These are phyloP conservation scores for Lasioglossum lativentre DNA, from an alignment of 2,888 invertebrate genomes.

Conservation along the genomic window DNA sequence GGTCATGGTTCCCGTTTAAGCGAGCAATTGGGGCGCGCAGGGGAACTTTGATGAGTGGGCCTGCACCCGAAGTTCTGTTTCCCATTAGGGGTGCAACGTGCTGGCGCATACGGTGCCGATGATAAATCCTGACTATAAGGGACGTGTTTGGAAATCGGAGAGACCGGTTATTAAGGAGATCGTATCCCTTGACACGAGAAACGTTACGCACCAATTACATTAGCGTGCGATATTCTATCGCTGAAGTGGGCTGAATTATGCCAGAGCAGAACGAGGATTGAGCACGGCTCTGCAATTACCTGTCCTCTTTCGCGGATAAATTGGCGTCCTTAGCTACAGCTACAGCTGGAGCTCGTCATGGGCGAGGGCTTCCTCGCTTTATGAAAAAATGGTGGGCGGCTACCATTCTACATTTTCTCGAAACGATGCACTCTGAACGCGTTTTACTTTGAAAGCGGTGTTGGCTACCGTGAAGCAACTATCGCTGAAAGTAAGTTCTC, in stretches of 20 bases:
- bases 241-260: constrained; percentile 42
- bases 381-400: not conserved
- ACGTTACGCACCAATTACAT: constrained; percentile 65
- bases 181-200: constrained; percentile 52
- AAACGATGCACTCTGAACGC: not conserved
- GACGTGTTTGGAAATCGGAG: constrained; percentile 49
- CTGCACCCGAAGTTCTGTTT: constrained; percentile 10
- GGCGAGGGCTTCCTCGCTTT: not conserved
- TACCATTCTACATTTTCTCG: not conserved
- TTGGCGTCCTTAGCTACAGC: not conserved
- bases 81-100: constrained; percentile 7
- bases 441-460: not conserved
- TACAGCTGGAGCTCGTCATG: not conserved
- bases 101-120: constrained; percentile 14
- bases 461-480: not conserved
- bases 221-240: constrained; percentile 34
- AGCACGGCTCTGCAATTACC: not conserved
- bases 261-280: constrained; percentile 22
- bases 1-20: not conserved
- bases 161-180: constrained; percentile 56
- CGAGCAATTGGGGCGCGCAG: not conserved
- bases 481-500: not conserved
- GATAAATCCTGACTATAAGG: not conserved
- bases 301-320: constrained; percentile 1
- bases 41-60: constrained; percentile 14